phyloP scores from a whole-genome alignment of 2,888 invertebrate species.

The Lithosia quadra region DNA sequence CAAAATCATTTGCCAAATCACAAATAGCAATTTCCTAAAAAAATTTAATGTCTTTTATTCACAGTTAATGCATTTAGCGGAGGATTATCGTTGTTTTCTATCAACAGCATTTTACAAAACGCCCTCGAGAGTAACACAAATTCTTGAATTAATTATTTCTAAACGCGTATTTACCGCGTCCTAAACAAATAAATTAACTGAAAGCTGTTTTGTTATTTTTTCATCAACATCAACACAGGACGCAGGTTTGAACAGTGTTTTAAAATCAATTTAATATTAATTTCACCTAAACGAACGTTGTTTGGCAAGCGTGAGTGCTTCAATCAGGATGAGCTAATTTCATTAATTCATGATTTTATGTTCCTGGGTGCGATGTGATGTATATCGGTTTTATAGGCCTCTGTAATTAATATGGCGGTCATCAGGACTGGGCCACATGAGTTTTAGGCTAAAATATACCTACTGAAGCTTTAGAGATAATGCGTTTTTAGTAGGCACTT shows the following conservation, averaged over 20 bases:
- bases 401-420: slow-evolving; percentile 38
- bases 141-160: slow-evolving; percentile 13
- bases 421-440: slow-evolving; percentile 25
- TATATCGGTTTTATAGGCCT: slow-evolving; percentile 31
- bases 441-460: slow-evolving; percentile 18
- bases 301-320: slow-evolving; percentile 44
- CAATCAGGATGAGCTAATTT: slow-evolving; percentile 55
- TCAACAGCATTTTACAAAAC: background rate
- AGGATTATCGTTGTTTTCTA: slow-evolving; percentile 3
- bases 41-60: background rate
- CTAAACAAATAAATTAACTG: slow-evolving; percentile 20
- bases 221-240: slow-evolving; percentile 3
- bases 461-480: background rate
- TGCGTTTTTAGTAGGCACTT: background rate
- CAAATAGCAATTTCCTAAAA: background rate
- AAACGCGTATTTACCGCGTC: slow-evolving; percentile 10
- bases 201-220: slow-evolving; percentile 8
- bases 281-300: slow-evolving; percentile 42
- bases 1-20: too few species aligned
- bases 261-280: slow-evolving; percentile 38
- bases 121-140: background rate
- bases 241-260: background rate
- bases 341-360: slow-evolving; percentile 47
- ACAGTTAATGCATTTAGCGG: background rate
- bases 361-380: slow-evolving; percentile 21